Conservation (phyloP, 2,888 invertebrate genomes). For the Drosophila subquinaria region DNA sequence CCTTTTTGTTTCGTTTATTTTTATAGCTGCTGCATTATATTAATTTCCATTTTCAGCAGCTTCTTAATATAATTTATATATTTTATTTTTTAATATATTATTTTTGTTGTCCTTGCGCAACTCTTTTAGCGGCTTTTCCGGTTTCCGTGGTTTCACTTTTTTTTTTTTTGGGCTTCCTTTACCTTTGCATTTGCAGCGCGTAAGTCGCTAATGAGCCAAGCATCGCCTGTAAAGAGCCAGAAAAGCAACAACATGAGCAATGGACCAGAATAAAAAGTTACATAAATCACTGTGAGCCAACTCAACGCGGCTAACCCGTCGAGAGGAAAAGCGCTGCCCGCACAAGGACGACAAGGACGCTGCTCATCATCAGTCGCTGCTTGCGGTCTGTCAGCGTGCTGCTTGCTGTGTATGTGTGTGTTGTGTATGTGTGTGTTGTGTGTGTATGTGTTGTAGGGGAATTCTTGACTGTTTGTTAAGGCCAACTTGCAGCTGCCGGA, state of each 20-base stretch:
- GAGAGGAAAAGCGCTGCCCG: constrained; percentile 13
- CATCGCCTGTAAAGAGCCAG: constrained; percentile 63
- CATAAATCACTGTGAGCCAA: constrained; percentile 38
- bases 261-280: constrained; percentile 44
- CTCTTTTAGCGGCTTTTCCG: constrained; percentile 18
- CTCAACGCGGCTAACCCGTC: constrained; percentile 18
- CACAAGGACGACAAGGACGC: constrained; percentile 56
- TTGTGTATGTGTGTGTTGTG: not conserved
- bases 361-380: constrained; percentile 33
- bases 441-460: not conserved
- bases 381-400: constrained; percentile 33
- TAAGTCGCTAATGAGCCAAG: constrained; percentile 75
- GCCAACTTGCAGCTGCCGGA: constrained; percentile 61
- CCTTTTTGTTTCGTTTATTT: constrained; percentile 27
- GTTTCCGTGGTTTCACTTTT: constrained; percentile 3
- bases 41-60: constrained; percentile 47
- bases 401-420: not conserved
- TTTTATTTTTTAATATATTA: constrained; percentile 10
- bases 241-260: constrained; percentile 45
- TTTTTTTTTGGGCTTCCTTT: constrained; percentile 34
- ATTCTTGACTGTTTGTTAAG: constrained; percentile 22
- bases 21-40: constrained; percentile 40
- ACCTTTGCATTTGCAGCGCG: constrained; percentile 41
- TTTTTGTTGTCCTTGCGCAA: constrained; percentile 25
- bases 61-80: constrained; percentile 29